Conservation (phyloP, 2,888 invertebrate species). For the Seira musarum region DNA sequence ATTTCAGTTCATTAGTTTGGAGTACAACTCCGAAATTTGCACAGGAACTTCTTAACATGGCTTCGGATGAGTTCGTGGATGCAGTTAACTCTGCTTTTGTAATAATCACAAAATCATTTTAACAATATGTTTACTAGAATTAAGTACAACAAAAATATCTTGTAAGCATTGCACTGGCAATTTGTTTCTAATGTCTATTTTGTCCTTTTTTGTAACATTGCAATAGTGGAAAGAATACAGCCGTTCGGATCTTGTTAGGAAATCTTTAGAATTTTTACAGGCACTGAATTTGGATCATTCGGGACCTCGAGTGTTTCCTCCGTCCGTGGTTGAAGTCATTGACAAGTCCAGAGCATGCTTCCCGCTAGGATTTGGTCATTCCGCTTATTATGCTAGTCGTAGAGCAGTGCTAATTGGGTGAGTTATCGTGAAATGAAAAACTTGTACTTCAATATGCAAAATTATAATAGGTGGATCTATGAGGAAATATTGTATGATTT, state of each 20-base stretch:
- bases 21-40: slow-evolving; percentile 84
- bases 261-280: slow-evolving; percentile 60
- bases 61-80: slow-evolving; percentile 88
- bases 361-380: slow-evolving; percentile 93
- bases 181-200: too few species aligned
- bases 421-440: slow-evolving; percentile 64
- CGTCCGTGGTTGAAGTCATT: slow-evolving; percentile 62
- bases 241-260: slow-evolving; percentile 70
- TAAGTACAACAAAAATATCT: too few species aligned
- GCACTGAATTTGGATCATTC: slow-evolving; percentile 54
- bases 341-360: slow-evolving; percentile 86
- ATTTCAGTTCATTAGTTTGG: slow-evolving; percentile 95
- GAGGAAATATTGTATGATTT: too few species aligned
- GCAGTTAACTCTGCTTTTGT: slow-evolving; percentile 90
- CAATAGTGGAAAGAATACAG: slow-evolving; percentile 78
- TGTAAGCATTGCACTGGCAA: too few species aligned
- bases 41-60: slow-evolving; percentile 79
- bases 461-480: too few species aligned
- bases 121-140: too few species aligned
- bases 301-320: slow-evolving; percentile 63
- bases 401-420: slow-evolving; percentile 92
- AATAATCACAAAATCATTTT: slow-evolving; percentile 71
- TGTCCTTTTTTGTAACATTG: too few species aligned
- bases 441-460: too few species aligned
- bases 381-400: slow-evolving; percentile 86